Percentiles rank a stretch among this genome's conserved stretches.
Evolutionary conservation across 2,888 invertebrate species (phyloP).

Genomic region (Pseudeuparius sepicola): DNA sequence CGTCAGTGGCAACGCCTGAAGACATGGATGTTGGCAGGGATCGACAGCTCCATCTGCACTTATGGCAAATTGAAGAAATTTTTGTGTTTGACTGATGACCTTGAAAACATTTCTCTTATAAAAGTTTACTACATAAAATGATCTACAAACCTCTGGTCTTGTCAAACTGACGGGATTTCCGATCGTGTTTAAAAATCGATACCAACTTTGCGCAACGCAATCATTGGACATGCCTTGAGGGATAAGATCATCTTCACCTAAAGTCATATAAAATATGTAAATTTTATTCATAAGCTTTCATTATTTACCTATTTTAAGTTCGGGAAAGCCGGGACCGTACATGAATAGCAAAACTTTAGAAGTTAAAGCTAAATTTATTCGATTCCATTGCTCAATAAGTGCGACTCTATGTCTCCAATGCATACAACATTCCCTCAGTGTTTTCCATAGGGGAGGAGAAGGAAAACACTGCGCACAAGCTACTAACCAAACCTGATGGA

Average conservation of each 20-base stretch:
- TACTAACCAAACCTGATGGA: constrained; percentile 53
- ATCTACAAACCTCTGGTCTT: constrained; percentile 55
- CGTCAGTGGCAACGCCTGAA: constrained; percentile 73
- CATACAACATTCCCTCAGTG: constrained; percentile 82
- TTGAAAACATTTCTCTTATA: no score
- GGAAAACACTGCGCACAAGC: constrained; percentile 80
- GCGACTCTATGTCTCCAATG: constrained; percentile 92
- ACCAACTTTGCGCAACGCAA: constrained; percentile 93
- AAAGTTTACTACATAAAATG: no score
- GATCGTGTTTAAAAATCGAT: constrained; percentile 84
- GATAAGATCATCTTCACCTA: constrained; percentile 83
- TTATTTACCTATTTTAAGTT: constrained; percentile 70
- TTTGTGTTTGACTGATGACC: constrained; percentile 56
- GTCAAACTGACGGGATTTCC: constrained; percentile 92
- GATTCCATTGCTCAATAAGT: constrained; percentile 89
- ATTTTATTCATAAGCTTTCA: no score
- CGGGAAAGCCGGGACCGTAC: constrained; percentile 79
- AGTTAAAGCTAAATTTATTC: constrained; percentile 83
- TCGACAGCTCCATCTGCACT: constrained; percentile 69
- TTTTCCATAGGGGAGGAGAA: constrained; percentile 92
- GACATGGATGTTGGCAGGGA: constrained; percentile 84
- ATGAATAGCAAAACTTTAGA: constrained; percentile 74
- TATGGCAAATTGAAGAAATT: constrained; percentile 71
- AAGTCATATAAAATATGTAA: no score
- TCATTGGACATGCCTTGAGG: constrained; percentile 79